A percentile compares a stretch with the other conserved stretches of the same genome.
These are phyloP conservation scores for Lepetodrilus schrolli DNA, from an alignment of 2,888 invertebrate genomes.

Conservation along the genomic window DNA sequence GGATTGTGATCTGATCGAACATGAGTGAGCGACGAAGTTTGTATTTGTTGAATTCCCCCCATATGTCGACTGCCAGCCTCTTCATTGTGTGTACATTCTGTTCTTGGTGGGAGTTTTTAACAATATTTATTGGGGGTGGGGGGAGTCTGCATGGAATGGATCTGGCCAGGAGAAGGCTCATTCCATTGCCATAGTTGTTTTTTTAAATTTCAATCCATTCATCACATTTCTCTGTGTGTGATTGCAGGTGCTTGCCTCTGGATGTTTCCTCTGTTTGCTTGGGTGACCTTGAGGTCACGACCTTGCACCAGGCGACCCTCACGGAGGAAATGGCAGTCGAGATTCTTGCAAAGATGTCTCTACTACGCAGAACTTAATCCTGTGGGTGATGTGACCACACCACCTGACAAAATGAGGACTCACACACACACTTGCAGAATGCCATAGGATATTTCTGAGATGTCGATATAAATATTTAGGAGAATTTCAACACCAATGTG, in stretches of 20 bases:
- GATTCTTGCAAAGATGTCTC: not conserved
- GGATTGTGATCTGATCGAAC: no score
- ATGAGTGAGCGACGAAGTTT: not conserved
- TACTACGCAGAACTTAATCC: not conserved
- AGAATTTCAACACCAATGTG: not conserved
- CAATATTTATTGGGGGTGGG: no score
- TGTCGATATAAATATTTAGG: not conserved
- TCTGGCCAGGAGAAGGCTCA: not conserved
- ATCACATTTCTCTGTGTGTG: slow-evolving; percentile 1
- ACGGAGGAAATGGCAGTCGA: slow-evolving; percentile 2
- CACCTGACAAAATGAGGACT: not conserved
- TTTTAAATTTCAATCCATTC: not conserved
- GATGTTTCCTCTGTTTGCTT: not conserved
- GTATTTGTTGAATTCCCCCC: not conserved
- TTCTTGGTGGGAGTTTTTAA: not conserved
- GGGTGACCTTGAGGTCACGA: slow-evolving; percentile 17
- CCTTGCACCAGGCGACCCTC: slow-evolving; percentile 14
- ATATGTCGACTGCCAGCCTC: not conserved
- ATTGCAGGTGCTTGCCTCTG: slow-evolving; percentile 18
- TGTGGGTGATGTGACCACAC: not conserved
- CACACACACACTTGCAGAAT: not conserved
- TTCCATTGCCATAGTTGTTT: not conserved
- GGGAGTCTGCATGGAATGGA: no score
- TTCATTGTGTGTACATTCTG: not conserved
- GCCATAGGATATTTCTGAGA: not conserved